Base-by-base conservation (phyloP, 2,113 vertebrate genomes). In the Vimba vimba region DNA sequence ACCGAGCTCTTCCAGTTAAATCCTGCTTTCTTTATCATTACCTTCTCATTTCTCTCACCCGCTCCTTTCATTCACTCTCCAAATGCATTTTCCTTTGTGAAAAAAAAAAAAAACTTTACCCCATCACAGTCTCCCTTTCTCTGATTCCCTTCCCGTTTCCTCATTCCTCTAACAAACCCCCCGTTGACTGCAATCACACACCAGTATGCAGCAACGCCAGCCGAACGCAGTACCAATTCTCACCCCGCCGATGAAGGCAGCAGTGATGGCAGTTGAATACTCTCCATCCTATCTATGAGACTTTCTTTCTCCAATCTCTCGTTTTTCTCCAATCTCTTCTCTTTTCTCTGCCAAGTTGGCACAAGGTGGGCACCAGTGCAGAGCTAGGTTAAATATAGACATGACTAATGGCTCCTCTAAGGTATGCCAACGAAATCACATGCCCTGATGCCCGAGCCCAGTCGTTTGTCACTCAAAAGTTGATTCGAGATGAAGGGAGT, bases 371-470 rank as follows among this genome's bases (percentile, higher is more conserved):
- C 43, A 55, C 39, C n/a, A 25, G 64, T 50, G 69, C 36, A 11
- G 57, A 62, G 45, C 21, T 27, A 73, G 77, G 55, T 85, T 85
- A 85, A 84, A 85, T 84, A 87, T 76, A 87, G 83, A 79, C 77
- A 47, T 45, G 82, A 55, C 43, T 36, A 87, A 75, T 79, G 45
- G 59, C 36, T 74, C 30, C 50, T 83, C 82, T 50, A 87, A 84
- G 82, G 77, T 83, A 66, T 11, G 68, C 64, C 43, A 27, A n/a
- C 33, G 3, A 62, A 47, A 59, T 71, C 47, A 57, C 68, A 83
- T 83, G 82, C 82, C 68, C 82, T 57, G 68, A 68, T 71, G 33
- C 64, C 77, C 36, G 5, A 45, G 30, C 4, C 68, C 66, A 60
- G 79, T 57, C 43, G 59, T 52, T 82, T 86, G 85, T 47, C 85